Evolutionary conservation across 2,113 vertebrate genomes (phyloP).

Genomic region (Dicentrarchus labrax): DNA sequence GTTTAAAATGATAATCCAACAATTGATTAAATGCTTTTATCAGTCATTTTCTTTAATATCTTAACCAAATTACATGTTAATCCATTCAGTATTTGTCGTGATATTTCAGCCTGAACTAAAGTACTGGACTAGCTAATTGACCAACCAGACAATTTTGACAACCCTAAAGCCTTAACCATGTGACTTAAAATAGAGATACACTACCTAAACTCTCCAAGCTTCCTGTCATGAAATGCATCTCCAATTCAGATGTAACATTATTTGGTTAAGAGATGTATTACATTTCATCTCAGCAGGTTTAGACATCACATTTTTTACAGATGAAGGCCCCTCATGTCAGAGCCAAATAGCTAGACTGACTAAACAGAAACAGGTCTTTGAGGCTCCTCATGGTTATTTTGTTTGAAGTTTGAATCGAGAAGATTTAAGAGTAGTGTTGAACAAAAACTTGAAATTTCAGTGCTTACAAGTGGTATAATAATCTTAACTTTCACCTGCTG

Average conservation of each 20-base stretch:
- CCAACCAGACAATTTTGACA: neutral
- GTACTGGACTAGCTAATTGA: too few relatives aligned
- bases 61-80: neutral
- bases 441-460: neutral
- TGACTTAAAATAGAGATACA: neutral
- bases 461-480: slow-evolving; percentile 30
- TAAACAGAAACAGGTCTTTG: slow-evolving; percentile 2
- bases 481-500: slow-evolving; percentile 54
- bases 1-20: neutral
- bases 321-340: slow-evolving; percentile 1
- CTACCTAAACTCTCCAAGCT: neutral
- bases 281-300: neutral
- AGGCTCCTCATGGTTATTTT: neutral
- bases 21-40: neutral
- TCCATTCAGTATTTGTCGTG: neutral
- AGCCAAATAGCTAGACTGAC: neutral
- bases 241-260: neutral
- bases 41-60: neutral
- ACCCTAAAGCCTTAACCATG: neutral
- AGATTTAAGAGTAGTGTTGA: slow-evolving; percentile 5
- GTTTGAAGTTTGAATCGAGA: slow-evolving; percentile 32
- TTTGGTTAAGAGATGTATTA: neutral
- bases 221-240: neutral
- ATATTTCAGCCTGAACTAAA: neutral
- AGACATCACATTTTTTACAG: neutral